These are phyloP conservation scores for Ptyas mucosa DNA, from an alignment of 2,113 vertebrate genomes.

Conservation along the genomic window DNA sequence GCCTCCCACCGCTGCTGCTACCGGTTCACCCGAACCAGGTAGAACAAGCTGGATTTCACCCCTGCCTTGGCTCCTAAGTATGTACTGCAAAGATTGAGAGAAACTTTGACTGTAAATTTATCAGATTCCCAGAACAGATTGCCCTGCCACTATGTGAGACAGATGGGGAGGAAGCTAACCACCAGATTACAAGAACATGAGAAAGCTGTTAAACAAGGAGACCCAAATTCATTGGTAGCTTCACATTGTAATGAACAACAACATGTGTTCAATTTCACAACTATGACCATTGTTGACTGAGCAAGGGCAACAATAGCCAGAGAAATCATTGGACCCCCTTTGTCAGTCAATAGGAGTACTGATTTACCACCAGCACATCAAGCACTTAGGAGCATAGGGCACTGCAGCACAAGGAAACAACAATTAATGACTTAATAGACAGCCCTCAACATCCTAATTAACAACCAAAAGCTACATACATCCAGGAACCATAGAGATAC, in stretches of 20 bases:
- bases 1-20: too few species aligned
- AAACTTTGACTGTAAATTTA: not conserved
- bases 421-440: not conserved
- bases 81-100: not conserved
- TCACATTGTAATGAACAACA: not conserved
- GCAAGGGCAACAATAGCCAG: not conserved
- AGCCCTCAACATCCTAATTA: not conserved
- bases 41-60: too few species aligned
- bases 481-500: not conserved
- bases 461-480: not conserved
- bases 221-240: not conserved
- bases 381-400: not conserved
- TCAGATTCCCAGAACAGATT: not conserved
- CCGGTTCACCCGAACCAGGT: too few species aligned
- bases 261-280: not conserved
- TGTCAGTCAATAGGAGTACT: not conserved
- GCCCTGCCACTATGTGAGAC: not conserved
- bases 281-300: not conserved
- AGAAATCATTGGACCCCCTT: not conserved
- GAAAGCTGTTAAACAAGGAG: not conserved
- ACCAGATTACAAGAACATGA: not conserved
- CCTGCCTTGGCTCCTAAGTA: too few species aligned
- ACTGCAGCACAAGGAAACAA: not conserved
- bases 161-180: not conserved
- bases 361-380: not conserved